Conservation (phyloP, 2,888 invertebrate genomes). For the Phyllotreta cruciferae region DNA sequence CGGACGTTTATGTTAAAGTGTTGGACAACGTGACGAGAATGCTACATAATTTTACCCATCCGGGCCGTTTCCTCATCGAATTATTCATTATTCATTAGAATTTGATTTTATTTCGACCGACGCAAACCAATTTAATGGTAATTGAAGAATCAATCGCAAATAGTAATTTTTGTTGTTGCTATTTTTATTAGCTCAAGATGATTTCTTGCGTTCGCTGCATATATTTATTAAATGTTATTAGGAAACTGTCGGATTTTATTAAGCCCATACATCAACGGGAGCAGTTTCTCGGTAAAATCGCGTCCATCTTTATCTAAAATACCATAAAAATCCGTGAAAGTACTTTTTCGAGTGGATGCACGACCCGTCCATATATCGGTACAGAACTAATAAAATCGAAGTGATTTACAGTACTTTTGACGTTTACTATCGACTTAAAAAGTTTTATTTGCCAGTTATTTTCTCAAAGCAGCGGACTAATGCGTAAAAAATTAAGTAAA, state of each 20-base stretch:
- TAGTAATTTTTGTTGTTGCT: too few species aligned
- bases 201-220: not conserved
- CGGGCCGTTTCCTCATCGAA: too few species aligned
- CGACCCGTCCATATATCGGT: constrained; percentile 39
- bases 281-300: constrained; percentile 20
- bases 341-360: constrained; percentile 36
- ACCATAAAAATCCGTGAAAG: constrained; percentile 40
- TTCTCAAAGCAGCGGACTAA: constrained; percentile 39
- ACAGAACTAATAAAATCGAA: constrained; percentile 42
- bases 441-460: constrained; percentile 48
- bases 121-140: too few species aligned
- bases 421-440: constrained; percentile 48
- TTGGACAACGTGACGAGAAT: constrained; percentile 8
- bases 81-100: too few species aligned
- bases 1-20: constrained; percentile 4
- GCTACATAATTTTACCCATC: not conserved
- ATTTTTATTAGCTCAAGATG: too few species aligned
- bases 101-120: too few species aligned
- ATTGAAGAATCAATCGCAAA: too few species aligned
- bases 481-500: constrained; percentile 40
- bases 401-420: constrained; percentile 49
- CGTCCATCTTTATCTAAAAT: constrained; percentile 33
- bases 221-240: constrained; percentile 13
- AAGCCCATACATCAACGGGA: constrained; percentile 23
- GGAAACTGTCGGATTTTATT: constrained; percentile 26